Evolutionary conservation across 2,797 vertebrate species (phyloP), one percentile per base, ranked within the genome.

Genomic region (Chelon labrosus): DNA sequence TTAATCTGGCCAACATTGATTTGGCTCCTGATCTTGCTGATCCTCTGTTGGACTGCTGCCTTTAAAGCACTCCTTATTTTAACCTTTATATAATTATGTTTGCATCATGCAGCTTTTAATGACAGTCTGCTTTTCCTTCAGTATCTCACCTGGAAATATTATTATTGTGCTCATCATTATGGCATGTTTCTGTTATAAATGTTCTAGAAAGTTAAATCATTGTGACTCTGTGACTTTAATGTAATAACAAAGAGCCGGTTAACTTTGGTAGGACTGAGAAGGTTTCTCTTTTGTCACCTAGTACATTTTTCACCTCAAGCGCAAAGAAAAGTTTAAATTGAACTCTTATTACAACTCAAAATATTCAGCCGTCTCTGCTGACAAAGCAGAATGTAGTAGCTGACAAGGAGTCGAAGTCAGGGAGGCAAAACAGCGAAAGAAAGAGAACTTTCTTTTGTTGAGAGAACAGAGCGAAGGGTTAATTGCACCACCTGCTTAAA

Each of bases 41-140:
- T 76, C 27, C 47, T 51, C 59, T 39, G 66, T 60, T 80, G 65
- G 71, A 68, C 38, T 1, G 17, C 37, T 73, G 77, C 75, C 49
- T 74, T 49, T 47, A 46, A 78, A 84, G 69, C 67, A 42, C 70
- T 86, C 25, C 13, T 79, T 70, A 64, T 53, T 62, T 59, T 47
- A 10, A 57, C 61, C 37, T 69, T 69, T 39, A 58, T 44, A 10
- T 54, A 53, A 66, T 69, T 38, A 22, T 42, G n/a, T 65, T 49
- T 27, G 41, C 25, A 58, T 62, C 55, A 50, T 49, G 20, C 16
- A 74, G 54, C 61, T 55, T 79, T 63, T 70, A 56, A 52, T 37
- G 52, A 51, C 20, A 10, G 8, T 47, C 50, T 3, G 9, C 20
- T 56, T 65, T 41, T 14, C 9, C 49, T 42, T 27, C 16, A 22